These are phyloP conservation scores for Heliconius sara DNA, from an alignment of 2,888 invertebrate genomes.

Conservation along the genomic window DNA sequence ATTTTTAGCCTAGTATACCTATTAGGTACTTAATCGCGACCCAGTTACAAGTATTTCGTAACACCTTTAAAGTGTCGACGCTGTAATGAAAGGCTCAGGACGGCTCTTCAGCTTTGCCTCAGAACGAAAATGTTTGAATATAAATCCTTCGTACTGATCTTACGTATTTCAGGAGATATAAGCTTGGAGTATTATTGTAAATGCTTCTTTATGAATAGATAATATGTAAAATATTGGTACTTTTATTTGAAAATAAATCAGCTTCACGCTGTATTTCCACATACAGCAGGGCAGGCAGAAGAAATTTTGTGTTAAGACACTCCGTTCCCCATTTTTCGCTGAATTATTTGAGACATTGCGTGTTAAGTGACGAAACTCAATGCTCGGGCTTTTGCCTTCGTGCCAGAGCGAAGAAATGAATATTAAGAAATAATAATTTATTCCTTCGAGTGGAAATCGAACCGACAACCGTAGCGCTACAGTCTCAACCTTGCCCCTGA, in stretches of 20 bases:
- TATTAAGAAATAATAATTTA: too few species aligned
- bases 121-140: constrained; percentile 6
- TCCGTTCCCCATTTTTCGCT: too few species aligned
- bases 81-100: constrained; percentile 16
- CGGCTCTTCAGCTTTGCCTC: constrained; percentile 22
- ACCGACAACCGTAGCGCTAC: too few species aligned
- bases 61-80: neutral
- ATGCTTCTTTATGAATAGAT: neutral
- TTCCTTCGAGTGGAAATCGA: neutral
- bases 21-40: neutral
- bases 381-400: too few species aligned
- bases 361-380: too few species aligned
- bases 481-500: too few species aligned
- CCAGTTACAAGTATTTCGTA: neutral
- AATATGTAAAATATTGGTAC: neutral
- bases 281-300: too few species aligned
- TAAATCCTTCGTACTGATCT: neutral
- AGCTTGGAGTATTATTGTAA: neutral
- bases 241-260: neutral
- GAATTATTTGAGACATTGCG: too few species aligned
- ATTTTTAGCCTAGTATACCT: too few species aligned
- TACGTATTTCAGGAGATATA: neutral
- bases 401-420: too few species aligned
- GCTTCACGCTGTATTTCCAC: too few species aligned
- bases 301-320: too few species aligned